Evolutionary conservation across 2,888 invertebrate species (phyloP), one percentile per base, ranked within the genome.

Genomic region (Drosophila ustulata): DNA sequence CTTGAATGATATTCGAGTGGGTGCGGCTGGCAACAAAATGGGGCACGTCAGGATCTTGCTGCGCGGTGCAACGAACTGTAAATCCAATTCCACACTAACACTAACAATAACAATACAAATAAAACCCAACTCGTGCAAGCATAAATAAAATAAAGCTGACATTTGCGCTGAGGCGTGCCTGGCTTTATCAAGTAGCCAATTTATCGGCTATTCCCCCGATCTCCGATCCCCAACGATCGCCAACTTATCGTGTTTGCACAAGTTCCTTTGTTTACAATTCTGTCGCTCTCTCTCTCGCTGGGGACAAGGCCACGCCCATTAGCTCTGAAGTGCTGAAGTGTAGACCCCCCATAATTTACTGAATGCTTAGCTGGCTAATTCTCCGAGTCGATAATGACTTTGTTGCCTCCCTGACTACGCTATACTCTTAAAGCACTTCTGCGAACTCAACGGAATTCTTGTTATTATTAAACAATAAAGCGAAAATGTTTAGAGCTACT

Each of bases 21-120:
- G 67, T 71, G 70, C 53, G 59, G 75, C 58, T 63, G 52, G 37
- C 56, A 30, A n/a, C 26, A 30, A 39, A 46, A 28, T 64, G 49
- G 34, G 57, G 63, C 53, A 62, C 46, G 71, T 63, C 78, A 53
- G 66, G 41, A 66, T 56, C 45, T 26, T 43, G 30, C 52, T 13
- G 52, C 9, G 3, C 7, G 55, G 86, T 80, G 88, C 82, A 82
- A 82, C 71, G 82, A 82, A 82, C 82, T 82, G 83, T 69, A 67
- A 53, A 46, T 57, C 47, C 52, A 63, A 80, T 65, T 8, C 55
- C 25, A 23, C 37, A 39, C 23, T 50, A 11, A n/a, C 18, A 30
- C n/a, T 4, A 53, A 46, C 13, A 8, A 52, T 13, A 28, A 46
- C 23, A 37, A 28, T n/a, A 43, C 32, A 28, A 57, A 57, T 51